Base-by-base conservation (phyloP, 2,113 vertebrate species). In the Eleginops maclovinus region DNA sequence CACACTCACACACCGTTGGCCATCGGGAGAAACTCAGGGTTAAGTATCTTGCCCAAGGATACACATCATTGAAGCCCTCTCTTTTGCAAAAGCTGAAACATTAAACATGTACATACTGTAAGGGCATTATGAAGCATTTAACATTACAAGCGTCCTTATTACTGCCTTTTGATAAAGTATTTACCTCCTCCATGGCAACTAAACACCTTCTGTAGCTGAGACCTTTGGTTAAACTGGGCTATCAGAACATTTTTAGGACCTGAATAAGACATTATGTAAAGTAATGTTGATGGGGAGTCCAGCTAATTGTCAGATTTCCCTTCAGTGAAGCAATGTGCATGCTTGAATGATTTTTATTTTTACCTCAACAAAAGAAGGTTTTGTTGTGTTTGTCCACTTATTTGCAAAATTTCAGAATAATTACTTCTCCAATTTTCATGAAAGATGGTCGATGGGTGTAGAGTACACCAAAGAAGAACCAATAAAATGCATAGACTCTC, bases 291-390 rank as follows among this genome's bases (percentile, higher is more conserved):
- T 59, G 16, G 24, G n/a, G 62, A 70, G 28, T 63, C 44, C 2
- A 1, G 54, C 17, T 56, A 71, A 51, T 51, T 51, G 54, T 82
- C 54, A 53, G 24, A 69, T 41, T 68, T 62, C 47, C 49, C 41
- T 67, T 72, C 50, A 84, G 67, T 51, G 71, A 78, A 40, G 60
- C 74, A 50, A 64, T 54, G 72, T 49, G 68, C 44, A 47, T 14
- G 36, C 9, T 0, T 36, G 53, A 65, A 13, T 26, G 51, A 5
- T 44, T 67, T 72, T 8, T 24, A 26, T 67, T 71, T 12, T 68
- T 10, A 8, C 31, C 9, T 36, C 31, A 5, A 36, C 31, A 5
- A 36, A 36, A 8, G 31, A 36, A 5, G 31, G 6, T 36, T 36
- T 36, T 36, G 31, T 1, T 36, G 6, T 36, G 31, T 36, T 36